phyloP scores from a whole-genome alignment of 2,797 vertebrate genomes.

The Tragelaphus oryx region DNA sequence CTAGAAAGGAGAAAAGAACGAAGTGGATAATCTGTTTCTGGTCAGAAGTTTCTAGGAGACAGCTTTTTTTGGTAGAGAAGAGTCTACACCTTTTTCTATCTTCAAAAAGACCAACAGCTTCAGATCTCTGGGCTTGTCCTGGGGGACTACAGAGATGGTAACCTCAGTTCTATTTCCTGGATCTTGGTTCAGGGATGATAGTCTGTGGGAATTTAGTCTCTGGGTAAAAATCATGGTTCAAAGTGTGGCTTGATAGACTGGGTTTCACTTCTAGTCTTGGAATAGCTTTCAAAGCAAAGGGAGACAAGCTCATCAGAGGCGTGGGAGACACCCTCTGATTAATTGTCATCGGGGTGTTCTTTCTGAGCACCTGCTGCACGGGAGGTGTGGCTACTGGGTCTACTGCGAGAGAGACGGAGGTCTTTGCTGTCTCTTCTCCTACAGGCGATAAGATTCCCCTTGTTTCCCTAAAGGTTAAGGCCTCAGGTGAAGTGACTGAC shows the following conservation, averaged over 20 bases:
- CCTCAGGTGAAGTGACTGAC: neutral
- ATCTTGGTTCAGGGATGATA: neutral
- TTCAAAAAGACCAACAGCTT: neutral
- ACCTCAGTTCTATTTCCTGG: neutral
- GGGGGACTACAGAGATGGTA: neutral
- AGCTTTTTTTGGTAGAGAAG: neutral
- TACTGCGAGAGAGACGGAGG: neutral
- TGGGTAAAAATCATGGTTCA: neutral
- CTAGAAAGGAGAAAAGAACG: neutral
- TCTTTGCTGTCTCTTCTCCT: neutral
- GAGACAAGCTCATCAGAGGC: neutral
- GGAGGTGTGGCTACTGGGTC: neutral
- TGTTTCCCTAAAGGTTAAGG: neutral
- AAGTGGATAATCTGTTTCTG: neutral
- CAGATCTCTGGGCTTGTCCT: neutral
- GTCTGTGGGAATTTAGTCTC: neutral
- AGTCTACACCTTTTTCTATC: neutral
- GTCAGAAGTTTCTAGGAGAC: neutral
- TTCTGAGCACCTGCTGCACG: neutral
- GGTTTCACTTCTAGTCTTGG: neutral
- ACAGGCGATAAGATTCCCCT: neutral
- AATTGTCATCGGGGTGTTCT: neutral
- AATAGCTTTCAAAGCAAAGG: neutral
- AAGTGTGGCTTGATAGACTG: neutral
- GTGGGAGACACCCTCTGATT: neutral